Evolutionary conservation across 92 coral and sea anemone species (phyloP).

Genomic region (Epizoanthus rinbou): DNA sequence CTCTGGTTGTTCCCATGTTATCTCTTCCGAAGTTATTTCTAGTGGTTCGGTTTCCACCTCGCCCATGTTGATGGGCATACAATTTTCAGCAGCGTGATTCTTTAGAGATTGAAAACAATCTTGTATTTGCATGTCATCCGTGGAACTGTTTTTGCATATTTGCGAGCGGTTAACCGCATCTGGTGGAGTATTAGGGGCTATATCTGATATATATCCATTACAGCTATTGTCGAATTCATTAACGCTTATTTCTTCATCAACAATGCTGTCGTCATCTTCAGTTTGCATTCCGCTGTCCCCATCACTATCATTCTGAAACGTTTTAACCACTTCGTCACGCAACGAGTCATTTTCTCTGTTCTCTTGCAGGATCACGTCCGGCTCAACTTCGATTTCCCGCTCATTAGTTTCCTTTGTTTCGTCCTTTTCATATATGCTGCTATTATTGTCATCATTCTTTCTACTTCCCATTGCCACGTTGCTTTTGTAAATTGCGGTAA

Average conservation of each 20-base stretch:
- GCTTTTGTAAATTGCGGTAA: background rate
- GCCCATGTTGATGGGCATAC: conserved; percentile 12
- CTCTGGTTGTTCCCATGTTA: background rate
- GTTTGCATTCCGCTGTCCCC: conserved; percentile 34
- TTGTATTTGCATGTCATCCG: conserved; percentile 26
- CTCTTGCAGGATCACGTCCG: background rate
- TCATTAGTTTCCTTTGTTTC: no score
- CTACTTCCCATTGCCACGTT: background rate
- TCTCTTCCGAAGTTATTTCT: conserved; percentile 13
- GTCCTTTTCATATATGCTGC: background rate
- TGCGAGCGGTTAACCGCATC: conserved; percentile 41
- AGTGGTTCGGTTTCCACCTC: conserved; percentile 22
- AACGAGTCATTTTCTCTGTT: background rate
- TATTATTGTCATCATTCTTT: no score
- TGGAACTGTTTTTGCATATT: conserved; percentile 4
- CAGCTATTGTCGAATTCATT: background rate
- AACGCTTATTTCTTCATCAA: background rate
- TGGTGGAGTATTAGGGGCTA: background rate
- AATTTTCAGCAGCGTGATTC: background rate
- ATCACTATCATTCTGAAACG: conserved; percentile 8
- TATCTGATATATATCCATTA: background rate
- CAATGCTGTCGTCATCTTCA: conserved; percentile 23
- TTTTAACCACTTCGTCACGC: background rate
- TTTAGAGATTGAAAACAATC: conserved; percentile 14
- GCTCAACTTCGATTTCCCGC: background rate